Evolutionary conservation across 2,113 vertebrate species (phyloP).

Genomic region (Nansenia antarctica): DNA sequence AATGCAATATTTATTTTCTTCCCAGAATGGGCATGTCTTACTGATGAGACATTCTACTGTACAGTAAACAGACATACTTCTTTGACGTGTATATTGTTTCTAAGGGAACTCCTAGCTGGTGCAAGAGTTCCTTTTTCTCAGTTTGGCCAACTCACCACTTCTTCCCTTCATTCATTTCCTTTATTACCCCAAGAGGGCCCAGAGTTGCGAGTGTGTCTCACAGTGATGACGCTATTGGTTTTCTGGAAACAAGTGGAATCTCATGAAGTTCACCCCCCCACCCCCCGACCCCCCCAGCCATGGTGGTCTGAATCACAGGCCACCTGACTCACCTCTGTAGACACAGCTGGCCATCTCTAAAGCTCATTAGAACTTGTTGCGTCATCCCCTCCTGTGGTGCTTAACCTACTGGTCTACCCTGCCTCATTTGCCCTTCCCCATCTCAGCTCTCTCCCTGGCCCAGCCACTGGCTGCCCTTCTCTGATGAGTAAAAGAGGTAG

Average conservation of each 20-base stretch:
- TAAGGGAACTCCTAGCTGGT: background rate
- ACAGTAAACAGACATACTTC: background rate
- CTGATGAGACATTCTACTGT: background rate
- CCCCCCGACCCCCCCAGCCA: constrained; percentile 3
- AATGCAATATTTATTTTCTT: background rate
- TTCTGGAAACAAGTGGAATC: constrained; percentile 60
- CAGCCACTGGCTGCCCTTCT: too few relatives aligned
- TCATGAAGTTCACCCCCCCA: constrained; percentile 27
- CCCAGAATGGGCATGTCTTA: background rate
- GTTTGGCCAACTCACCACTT: background rate
- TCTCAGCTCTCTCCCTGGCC: background rate
- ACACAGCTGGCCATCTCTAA: constrained; percentile 59
- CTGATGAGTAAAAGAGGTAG: too few relatives aligned
- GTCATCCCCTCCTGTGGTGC: constrained; percentile 5
- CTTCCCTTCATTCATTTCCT: constrained; percentile 23
- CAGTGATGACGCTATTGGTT: constrained; percentile 59
- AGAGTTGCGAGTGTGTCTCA: constrained; percentile 38
- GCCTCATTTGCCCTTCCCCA: background rate
- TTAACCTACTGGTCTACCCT: background rate
- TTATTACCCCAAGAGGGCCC: constrained; percentile 8
- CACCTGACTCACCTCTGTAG: constrained; percentile 64
- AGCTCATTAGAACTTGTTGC: constrained; percentile 32
- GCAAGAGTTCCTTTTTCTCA: constrained; percentile 11
- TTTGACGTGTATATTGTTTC: background rate
- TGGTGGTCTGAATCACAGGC: constrained; percentile 46